Percentiles rank a stretch among this genome's conserved stretches.
phyloP scores from a whole-genome alignment of 2,888 invertebrate species.

The Cephus runcator region DNA sequence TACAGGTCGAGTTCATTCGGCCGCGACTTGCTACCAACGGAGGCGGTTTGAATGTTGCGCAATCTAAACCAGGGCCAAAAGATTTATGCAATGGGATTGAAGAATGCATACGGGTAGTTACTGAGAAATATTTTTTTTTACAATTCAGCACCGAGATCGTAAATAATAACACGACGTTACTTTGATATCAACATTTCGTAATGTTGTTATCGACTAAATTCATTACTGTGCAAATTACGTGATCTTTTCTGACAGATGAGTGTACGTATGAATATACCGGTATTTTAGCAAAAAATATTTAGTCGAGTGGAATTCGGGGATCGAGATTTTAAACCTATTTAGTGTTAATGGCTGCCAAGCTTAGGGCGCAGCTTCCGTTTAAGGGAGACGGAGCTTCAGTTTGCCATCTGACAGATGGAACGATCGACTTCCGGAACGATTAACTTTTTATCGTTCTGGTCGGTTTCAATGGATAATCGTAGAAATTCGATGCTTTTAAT shows the following conservation, averaged over 20 bases:
- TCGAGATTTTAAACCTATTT: not conserved
- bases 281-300: not conserved
- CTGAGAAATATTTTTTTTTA: not conserved
- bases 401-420: not conserved
- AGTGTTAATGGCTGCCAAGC: not conserved
- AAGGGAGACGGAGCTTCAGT: not conserved
- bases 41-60: constrained; percentile 7
- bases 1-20: constrained; percentile 1
- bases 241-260: not conserved
- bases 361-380: not conserved
- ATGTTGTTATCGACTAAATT: not conserved
- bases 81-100: constrained; percentile 11
- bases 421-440: not conserved
- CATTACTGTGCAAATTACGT: not conserved
- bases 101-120: not conserved
- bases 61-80: constrained; percentile 10
- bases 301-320: not conserved
- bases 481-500: not conserved
- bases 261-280: not conserved
- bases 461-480: not conserved
- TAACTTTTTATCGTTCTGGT: not conserved
- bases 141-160: not conserved
- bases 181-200: not conserved
- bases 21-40: constrained; percentile 12
- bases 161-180: not conserved